phyloP scores from a whole-genome alignment of 2,797 vertebrate genomes.

The Sebastolobus altivelis region DNA sequence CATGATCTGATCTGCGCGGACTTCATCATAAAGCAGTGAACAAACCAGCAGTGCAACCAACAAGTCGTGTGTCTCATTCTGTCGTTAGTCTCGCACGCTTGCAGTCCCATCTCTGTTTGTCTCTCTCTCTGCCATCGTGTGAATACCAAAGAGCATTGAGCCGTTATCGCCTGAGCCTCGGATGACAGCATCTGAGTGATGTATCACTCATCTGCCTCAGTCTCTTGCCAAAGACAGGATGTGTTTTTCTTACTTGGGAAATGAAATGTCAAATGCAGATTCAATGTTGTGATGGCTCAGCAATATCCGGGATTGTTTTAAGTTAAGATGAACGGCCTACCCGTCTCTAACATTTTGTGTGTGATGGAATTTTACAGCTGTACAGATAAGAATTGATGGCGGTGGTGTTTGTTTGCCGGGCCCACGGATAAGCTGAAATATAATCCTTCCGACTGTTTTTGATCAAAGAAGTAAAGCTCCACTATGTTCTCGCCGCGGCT shows the following conservation, averaged over 20 bases:
- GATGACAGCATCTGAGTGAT: conserved; percentile 66
- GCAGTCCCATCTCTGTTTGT: conserved; percentile 45
- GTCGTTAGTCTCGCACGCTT: conserved; percentile 24
- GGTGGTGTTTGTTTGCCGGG: conserved; percentile 48
- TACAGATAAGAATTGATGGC: conserved; percentile 50
- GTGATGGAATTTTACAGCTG: conserved; percentile 51
- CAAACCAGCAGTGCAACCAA: conserved; percentile 20
- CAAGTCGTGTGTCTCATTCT: conserved; percentile 27
- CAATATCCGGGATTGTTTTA: conserved; percentile 50
- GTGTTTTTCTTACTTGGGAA: conserved; percentile 60
- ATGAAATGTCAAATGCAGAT: conserved; percentile 76
- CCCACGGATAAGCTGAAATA: conserved; percentile 55
- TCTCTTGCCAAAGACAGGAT: conserved; percentile 45
- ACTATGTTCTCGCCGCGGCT: conserved; percentile 39
- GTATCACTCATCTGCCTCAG: conserved; percentile 57
- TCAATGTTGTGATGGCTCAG: conserved; percentile 59
- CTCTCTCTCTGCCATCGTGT: conserved; percentile 45
- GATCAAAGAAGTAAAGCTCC: conserved; percentile 54
- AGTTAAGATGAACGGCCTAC: conserved; percentile 46
- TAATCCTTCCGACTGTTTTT: conserved; percentile 62
- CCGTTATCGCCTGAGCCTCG: conserved; percentile 55
- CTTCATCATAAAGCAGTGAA: conserved; percentile 20
- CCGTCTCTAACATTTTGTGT: conserved; percentile 39
- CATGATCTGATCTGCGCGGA: conserved; percentile 12
- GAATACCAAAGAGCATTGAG: conserved; percentile 69